Base-by-base conservation (phyloP, 2,797 vertebrate genomes). In the Acomys russatus region DNA sequence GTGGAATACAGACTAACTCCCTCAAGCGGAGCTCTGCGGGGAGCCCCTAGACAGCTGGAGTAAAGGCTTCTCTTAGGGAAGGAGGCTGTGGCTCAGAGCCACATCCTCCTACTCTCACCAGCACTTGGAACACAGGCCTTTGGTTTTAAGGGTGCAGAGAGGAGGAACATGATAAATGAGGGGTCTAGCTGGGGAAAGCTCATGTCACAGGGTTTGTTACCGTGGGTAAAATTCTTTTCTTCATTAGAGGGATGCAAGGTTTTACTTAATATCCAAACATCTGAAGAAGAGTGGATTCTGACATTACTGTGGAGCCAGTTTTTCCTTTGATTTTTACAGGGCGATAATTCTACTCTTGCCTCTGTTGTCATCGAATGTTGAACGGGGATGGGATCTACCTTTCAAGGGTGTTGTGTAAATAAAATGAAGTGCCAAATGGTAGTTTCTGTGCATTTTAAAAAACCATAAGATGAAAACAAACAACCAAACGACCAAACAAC, bases 381-480 rank as follows among this genome's bases (percentile, higher is more conserved):
- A 7, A 44, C 88, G 33, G 74, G 9, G 20, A 56, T 73, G 14
- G 20, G 63, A 30, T 77, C 84, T 80, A 35, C 56, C 20, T 95
- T 91, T 86, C 63, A 91, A 54, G 74, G 61, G 28, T 87, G 17
- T 54, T 59, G 6, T 61, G 54, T 91, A 28, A 91, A 66, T 82
- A 95, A 68, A 91, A 83, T 74, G 56, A 90, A 66, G 30, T 38
- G 59, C 49, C 82, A 83, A 70, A 66, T 71, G 33, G 15, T 76
- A 25, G 11, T 18, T 90, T 49, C 4, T 70, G 6, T 88, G 88
- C 15, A 83, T 86, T 95, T 68, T n/a, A n/a, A n/a, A 68, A 86
- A 44, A 49, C 87, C 92, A 79, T 10, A 76, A 89, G 64, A 56
- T 18, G 78, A 77, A 77, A 77, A 77, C 23, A 22, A 63, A 82